Base-by-base conservation (phyloP, 2,113 vertebrate species). In the Phasianus colchicus region DNA sequence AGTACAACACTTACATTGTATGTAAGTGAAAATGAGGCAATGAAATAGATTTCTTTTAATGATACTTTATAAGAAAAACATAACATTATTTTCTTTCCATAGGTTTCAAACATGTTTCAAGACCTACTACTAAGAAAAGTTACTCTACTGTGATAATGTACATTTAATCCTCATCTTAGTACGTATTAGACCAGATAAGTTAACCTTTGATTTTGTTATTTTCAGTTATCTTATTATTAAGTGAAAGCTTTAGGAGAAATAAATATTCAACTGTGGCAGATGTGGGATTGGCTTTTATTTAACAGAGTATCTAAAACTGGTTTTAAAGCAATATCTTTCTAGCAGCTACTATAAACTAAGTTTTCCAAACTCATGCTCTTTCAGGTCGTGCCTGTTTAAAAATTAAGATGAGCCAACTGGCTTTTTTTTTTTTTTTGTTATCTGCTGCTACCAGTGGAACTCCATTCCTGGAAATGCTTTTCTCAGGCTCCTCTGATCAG, bases 1-100 rank as follows among this genome's bases (percentile, higher is more conserved):
- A 93, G 54, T 71, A 69, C 64, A 77, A 87, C 91, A 95, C 96
- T 96, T 96, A 95, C 93, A 92, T 93, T 17, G 47, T 72, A 94
- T 92, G 95, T 96, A 96, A 96, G 96, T 43, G 27, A 93, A 87
- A 87, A 43, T 55, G 91, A 89, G 91, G 94, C 94, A 90, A 60
- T 67, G 3, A 81, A 88, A 18, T 74, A 81, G 36, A 88, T 58
- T 78, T 36, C 38, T 85, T 88, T 94, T 91, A 91, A 91, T 88
- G 40, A 86, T 87, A 70, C 58, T 87, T 96, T 76, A 83, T 90
- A 81, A 92, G 91, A 88, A 87, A 54, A 89, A 88, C 13, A 0
- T 86, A 86, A 93, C 82, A 79, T 82, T 84, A 85, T 91, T 95
- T 95, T 95, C 79, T 92, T 94, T 81, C 80, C 88, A 91, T 78